phyloP scores from a whole-genome alignment of 2,888 invertebrate genomes.

The Congeria kusceri region DNA sequence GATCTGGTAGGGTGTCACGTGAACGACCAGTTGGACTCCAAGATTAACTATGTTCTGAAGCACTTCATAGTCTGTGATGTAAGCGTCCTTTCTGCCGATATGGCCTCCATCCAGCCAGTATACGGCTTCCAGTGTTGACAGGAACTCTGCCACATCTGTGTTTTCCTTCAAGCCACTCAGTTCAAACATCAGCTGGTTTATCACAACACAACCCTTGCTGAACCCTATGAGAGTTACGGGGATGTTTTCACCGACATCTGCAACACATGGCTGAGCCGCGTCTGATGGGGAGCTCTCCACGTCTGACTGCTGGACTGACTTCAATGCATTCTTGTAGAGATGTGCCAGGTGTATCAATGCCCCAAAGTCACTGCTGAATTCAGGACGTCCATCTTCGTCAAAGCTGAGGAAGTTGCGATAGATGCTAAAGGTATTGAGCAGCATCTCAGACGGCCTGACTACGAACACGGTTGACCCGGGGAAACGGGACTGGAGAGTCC shows the following conservation, averaged over 20 bases:
- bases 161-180: conserved; percentile 87
- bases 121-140: conserved; percentile 89
- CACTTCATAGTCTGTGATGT: conserved; percentile 92
- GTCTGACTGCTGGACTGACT: neutral
- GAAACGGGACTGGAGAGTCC: conserved; percentile 90
- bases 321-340: conserved; percentile 83
- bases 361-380: conserved; percentile 90
- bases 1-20: conserved; percentile 96
- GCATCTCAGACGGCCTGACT: conserved; percentile 88
- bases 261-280: too few species aligned
- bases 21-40: conserved; percentile 90
- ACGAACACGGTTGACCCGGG: conserved; percentile 86
- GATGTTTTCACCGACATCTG: neutral
- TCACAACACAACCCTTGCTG: conserved; percentile 96
- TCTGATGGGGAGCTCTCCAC: too few species aligned
- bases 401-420: conserved; percentile 95
- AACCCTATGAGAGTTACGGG: conserved; percentile 89
- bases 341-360: conserved; percentile 91
- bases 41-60: conserved; percentile 89
- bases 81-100: conserved; percentile 94
- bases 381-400: conserved; percentile 92
- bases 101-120: conserved; percentile 97
- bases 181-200: conserved; percentile 95
- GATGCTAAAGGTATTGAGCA: conserved; percentile 93
- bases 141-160: conserved; percentile 85